Evolutionary conservation across 2,888 invertebrate species (phyloP), one percentile per base, ranked within the genome.

Genomic region (Torymus tubicola): DNA sequence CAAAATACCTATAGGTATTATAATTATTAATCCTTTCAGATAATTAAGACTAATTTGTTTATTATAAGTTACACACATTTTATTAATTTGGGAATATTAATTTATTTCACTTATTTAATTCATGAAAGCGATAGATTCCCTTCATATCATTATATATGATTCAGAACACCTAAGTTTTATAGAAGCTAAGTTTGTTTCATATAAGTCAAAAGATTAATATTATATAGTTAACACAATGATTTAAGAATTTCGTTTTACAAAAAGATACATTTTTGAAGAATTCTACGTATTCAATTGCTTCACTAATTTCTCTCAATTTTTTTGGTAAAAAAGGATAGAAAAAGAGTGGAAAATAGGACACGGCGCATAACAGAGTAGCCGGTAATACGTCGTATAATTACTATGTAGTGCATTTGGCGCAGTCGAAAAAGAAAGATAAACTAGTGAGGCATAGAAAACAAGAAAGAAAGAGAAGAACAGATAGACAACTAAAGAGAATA

Each of bases 341-440:
- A 42, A n/a, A 57, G 31, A 68, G 52, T 16, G 16, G 14, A 21
- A 58, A 50, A 74, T 11, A 57, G 69, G 14, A 31, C 16, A 69
- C 12, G 4, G 24, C 2, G 53, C 14, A 53, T 42, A 24, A 61
- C 55, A 14, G 50, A 55, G 52, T 78, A 60, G 71, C 60, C 65
- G 58, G 76, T 76, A 80, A 80, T 77, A 68, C 57, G 52, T 68
- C 55, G 61, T 67, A 57, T 69, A 81, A 81, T 81, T 81, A 77
- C 80, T 81, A 57, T 67, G 63, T 67, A 69, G 76, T 81, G 75
- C 73, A 71, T 72, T 81, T 81, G 76, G 77, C 61, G 57, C n/a
- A 16, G 63, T 31, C 52, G 57, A 50, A 63, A 69, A 57, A 79
- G 63, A 53, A 21, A 65, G 58, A 67, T 5, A 70, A 53, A 63